Evolutionary conservation across 2,888 invertebrate genomes (phyloP), one percentile per base, ranked within the genome.

Genomic region (Autographa pulchrina): DNA sequence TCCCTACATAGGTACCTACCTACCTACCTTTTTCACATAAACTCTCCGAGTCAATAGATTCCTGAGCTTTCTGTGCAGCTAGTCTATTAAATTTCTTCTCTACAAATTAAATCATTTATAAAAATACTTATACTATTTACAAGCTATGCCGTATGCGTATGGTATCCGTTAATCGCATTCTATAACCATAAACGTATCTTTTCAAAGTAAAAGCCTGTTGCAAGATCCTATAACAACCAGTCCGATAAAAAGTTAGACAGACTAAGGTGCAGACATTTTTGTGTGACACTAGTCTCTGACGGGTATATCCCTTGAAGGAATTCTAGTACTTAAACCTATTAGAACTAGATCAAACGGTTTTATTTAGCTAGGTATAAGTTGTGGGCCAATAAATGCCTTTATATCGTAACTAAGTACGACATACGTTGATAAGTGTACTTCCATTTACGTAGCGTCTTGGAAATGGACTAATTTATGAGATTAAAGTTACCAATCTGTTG

Each of bases 341-440:
- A 63, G 43, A 79, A 75, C 60, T 75, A 70, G 66, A 75, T 69
- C 62, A 66, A 82, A 69, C 62, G 74, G 74, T 70, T 69, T 77
- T 59, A 72, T 70, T 54, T 48, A 65, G 25, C 59, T 35, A 69
- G 66, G 43, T 48, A 48, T 52, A n/a, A 68, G 67, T 59, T 58
- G 74, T 61, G 58, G 69, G 77, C 48, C 61, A 64, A 59, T 80
- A 80, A 71, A 70, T 82, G n/a, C 52, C 61, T 71, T 66, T 80
- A 69, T 67, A 71, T 75, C 72, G 75, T 74, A 80, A 82, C n/a
- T n/a, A n/a, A n/a, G n/a, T n/a, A 59, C 67, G 52, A 60, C 62
- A 73, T 70, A 38, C 48, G 43, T 64, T 62, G 62, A 43, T 68
- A 72, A 64, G 43, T 72, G 48, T 54, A 79, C 66, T 69, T 60